Base-by-base conservation (phyloP, 2,888 invertebrate genomes). In the Octodonta nipae region DNA sequence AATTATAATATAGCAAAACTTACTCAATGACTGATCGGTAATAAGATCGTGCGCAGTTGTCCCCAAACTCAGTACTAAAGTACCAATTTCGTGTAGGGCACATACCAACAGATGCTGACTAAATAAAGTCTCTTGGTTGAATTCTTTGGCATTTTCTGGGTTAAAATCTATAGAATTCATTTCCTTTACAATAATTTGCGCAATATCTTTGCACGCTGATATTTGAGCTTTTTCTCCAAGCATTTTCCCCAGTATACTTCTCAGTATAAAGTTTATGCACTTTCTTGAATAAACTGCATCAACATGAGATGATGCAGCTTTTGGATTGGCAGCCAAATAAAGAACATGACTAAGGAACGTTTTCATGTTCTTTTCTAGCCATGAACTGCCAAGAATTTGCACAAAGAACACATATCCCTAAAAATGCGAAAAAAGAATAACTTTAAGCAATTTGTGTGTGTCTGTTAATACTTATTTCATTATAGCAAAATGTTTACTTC, bases 231-330 rank as follows among this genome's bases (percentile, higher is more conserved):
- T 93, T 64, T 98, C 98, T 0, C 93, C 88, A 13, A 98, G 69
- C 75, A 96, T 80, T 58, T 87, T 84, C 0, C 96, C 93, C 20
- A 96, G 70, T 1, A 91, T 80, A 39, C 87, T 83, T 29, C 92
- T 75, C 33, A 96, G 66, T 44, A 96, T 89, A 60, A 92, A 98
- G 57, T 86, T 87, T 38, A 96, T 87, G 60, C 96, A 98, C 63
- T 93, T 93, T 45, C 96, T 76, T 1, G 95, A 92, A 59, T 95
- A 93, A 2, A 96, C 93, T 8, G 93, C 92, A 61, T 96, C 95
- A 0, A 95, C 92, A 55, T 98, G 96, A 0, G 91, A 89, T 8
- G 87, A 86, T 1, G 91, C 88, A 1, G 92, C 89, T 62, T 89
- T 89, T 0, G 93, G 92, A 64, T 91, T 92, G 1, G 91, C 88